phyloP scores from a whole-genome alignment of 2,113 vertebrate genomes.

The Thermophis baileyi region DNA sequence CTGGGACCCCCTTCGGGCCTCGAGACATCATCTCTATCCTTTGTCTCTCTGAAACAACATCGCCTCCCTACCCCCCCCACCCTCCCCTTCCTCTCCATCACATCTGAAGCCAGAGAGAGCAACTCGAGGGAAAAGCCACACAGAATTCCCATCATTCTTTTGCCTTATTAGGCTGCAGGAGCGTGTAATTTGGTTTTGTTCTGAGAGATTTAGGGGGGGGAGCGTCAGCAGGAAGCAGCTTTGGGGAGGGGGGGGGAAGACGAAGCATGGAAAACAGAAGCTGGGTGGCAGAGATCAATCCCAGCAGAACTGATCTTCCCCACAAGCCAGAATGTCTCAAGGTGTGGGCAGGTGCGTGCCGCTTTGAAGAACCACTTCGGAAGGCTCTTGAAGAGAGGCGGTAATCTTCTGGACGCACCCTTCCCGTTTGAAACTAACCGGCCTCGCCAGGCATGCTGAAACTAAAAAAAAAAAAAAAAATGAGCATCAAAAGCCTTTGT shows the following conservation, averaged over 20 bases:
- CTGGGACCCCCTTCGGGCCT: neutral
- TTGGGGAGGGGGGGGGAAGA: constrained; percentile 10
- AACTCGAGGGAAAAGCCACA: constrained; percentile 49
- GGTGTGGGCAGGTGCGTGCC: neutral
- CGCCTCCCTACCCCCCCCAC: too few relatives aligned
- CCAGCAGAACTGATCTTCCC: neutral
- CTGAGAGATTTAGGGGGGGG: constrained; percentile 2
- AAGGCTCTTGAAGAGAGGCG: neutral
- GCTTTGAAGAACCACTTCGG: neutral
- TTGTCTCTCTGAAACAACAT: constrained; percentile 10
- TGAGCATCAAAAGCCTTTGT: neutral
- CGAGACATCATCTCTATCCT: neutral
- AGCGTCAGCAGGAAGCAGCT: constrained; percentile 56
- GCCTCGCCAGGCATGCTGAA: neutral
- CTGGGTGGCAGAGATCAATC: neutral
- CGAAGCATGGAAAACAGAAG: neutral
- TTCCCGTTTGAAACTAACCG: neutral
- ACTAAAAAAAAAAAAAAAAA: too few relatives aligned
- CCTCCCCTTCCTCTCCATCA: constrained; percentile 13
- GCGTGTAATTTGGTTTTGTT: constrained; percentile 45
- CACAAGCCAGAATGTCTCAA: too few relatives aligned
- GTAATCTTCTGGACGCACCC: neutral
- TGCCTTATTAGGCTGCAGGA: constrained; percentile 68
- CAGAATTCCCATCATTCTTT: constrained; percentile 73
- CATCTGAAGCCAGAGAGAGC: constrained; percentile 27